Conservation (phyloP, 1,140 invertebrate species). For the Listronotus bonariensis region DNA sequence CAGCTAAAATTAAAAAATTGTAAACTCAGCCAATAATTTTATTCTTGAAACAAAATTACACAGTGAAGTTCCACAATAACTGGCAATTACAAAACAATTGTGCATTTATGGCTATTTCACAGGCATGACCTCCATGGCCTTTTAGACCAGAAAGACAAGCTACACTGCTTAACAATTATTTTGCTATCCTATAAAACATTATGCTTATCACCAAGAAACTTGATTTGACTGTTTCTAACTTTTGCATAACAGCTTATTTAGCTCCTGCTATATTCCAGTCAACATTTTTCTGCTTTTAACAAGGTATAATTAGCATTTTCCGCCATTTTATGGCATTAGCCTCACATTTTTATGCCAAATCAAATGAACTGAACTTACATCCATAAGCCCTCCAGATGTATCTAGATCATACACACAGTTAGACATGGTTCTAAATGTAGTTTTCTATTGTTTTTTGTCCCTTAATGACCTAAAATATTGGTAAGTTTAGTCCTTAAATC, state of each 20-base stretch:
- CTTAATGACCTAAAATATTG: conserved; percentile 4
- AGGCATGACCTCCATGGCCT: not conserved
- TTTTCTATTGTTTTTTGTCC: not conserved
- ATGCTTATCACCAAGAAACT: not conserved
- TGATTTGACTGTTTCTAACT: not conserved
- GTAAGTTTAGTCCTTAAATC: conserved; percentile 1
- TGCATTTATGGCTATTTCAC: not conserved
- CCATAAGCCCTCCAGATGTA: conserved; percentile 69
- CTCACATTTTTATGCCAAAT: conserved; percentile 26
- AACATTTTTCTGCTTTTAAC: not conserved
- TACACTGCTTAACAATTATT: no score
- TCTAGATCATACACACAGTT: conserved; percentile 65
- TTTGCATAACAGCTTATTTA: conserved; percentile 1
- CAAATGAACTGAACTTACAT: conserved; percentile 59
- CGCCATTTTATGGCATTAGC: conserved; percentile 43
- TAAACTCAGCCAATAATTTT: no score
- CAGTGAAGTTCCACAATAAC: no score
- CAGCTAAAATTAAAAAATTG: no score
- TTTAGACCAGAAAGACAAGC: no score
- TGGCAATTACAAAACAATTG: no score
- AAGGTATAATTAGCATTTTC: conserved; percentile 36
- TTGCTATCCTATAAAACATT: no score
- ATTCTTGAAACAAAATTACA: no score
- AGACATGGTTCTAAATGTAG: conserved; percentile 50
- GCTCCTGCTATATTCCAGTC: no score